These are phyloP conservation scores for Heteropelma amictum DNA, from an alignment of 2,888 invertebrate genomes.

Conservation along the genomic window DNA sequence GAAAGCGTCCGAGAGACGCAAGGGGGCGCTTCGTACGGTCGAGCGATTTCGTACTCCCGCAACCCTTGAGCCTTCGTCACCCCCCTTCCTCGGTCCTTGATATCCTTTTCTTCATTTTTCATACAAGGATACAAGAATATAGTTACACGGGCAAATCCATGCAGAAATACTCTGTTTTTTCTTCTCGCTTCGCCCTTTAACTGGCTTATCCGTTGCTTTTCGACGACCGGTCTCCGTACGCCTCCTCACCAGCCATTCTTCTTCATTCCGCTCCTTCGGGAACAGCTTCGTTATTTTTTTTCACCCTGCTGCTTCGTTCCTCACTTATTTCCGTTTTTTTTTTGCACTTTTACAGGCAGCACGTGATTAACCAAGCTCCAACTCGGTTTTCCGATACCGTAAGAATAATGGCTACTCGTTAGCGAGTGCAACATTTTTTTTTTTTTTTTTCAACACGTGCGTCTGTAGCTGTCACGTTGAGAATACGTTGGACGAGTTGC, in stretches of 20 bases:
- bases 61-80: no score
- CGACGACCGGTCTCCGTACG: constrained; percentile 39
- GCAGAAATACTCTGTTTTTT: no score
- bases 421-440: no score
- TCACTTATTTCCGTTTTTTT: background rate
- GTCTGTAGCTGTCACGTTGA: no score
- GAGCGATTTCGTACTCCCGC: no score
- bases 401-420: constrained; percentile 55
- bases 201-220: constrained; percentile 27
- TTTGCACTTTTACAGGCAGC: constrained; percentile 6
- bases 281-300: constrained; percentile 7
- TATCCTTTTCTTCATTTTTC: constrained; percentile 31
- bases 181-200: constrained; percentile 28
- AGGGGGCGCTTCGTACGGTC: no score
- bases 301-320: background rate
- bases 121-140: background rate
- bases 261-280: constrained; percentile 42
- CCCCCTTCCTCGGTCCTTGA: no score
- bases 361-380: constrained; percentile 14
- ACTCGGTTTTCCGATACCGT: constrained; percentile 37
- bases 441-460: no score
- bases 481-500: constrained; percentile 24
- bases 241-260: constrained; percentile 42
- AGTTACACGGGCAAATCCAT: no score
- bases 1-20: no score